A percentile compares a stretch with the other conserved stretches of the same genome.
Evolutionary conservation across 2,888 invertebrate genomes (phyloP).

Genomic region (Agonopterix alstromeriana): DNA sequence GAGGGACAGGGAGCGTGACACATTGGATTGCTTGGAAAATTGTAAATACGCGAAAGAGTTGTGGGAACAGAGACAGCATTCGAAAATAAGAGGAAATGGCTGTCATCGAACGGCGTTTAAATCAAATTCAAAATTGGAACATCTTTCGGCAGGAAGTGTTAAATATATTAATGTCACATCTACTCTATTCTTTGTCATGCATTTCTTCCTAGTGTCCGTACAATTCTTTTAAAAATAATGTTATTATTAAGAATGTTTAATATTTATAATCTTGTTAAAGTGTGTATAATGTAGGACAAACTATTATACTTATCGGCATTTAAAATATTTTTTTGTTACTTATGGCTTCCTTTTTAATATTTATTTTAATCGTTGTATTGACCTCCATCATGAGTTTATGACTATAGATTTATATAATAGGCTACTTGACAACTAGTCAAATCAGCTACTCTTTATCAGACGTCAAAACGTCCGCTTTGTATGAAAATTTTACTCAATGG

Average conservation of each 20-base stretch:
- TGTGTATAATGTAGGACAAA: slow-evolving; percentile 7
- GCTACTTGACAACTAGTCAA: no score
- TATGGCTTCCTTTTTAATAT: slow-evolving; percentile 6
- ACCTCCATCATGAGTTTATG: not conserved
- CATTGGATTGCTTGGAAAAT: slow-evolving; percentile 24
- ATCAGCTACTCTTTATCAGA: no score
- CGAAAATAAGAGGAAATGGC: slow-evolving; percentile 63
- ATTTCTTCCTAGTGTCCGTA: slow-evolving; percentile 25
- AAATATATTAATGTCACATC: slow-evolving; percentile 59
- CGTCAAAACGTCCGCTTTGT: no score
- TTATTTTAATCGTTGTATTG: no score
- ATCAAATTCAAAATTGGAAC: slow-evolving; percentile 73
- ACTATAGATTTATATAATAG: not conserved
- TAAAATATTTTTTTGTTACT: slow-evolving; percentile 3
- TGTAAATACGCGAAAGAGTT: slow-evolving; percentile 38
- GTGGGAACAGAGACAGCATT: slow-evolving; percentile 40
- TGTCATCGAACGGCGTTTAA: slow-evolving; percentile 62
- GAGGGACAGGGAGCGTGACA: slow-evolving; percentile 26
- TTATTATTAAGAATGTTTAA: slow-evolving; percentile 16
- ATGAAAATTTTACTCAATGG: no score
- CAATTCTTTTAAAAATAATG: slow-evolving; percentile 28
- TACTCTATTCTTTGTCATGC: slow-evolving; percentile 40
- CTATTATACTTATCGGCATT: slow-evolving; percentile 4
- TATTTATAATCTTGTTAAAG: slow-evolving; percentile 17
- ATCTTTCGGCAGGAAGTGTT: slow-evolving; percentile 67